Conservation (phyloP, 2,113 vertebrate species). For the Egretta garzetta region DNA sequence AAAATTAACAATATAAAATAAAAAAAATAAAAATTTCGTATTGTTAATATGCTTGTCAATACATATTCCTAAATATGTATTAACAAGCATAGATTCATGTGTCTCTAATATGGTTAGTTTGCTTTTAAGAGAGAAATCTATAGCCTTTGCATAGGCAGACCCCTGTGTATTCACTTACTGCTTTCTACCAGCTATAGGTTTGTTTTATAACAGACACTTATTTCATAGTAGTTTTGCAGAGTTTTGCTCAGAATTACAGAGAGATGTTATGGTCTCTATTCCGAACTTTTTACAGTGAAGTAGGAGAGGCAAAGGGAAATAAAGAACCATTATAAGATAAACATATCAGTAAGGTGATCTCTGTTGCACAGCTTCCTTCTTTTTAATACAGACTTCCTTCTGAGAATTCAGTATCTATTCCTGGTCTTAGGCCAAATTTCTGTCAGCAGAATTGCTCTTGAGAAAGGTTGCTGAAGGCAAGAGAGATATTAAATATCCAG, state of each 20-base stretch:
- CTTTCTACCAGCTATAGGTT: neutral
- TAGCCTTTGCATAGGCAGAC: neutral
- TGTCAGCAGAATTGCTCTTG: neutral
- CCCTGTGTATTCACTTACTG: neutral
- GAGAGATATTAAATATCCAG: neutral
- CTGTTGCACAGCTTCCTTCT: neutral
- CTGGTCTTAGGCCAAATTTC: neutral
- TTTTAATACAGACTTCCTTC: neutral
- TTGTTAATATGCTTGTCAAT: too few relatives aligned
- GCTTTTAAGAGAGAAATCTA: neutral
- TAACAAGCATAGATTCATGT: neutral
- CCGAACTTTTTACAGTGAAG: neutral
- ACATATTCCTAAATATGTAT: too few relatives aligned
- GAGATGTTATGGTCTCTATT: neutral
- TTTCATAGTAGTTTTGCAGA: neutral
- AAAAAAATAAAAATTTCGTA: too few relatives aligned
- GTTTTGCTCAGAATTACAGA: neutral
- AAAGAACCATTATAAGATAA: neutral
- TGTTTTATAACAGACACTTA: neutral
- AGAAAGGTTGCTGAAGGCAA: slow-evolving; percentile 14
- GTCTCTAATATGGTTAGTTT: neutral
- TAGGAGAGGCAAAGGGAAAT: neutral
- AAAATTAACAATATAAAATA: too few relatives aligned
- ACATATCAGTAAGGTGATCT: neutral
- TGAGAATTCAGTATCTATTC: neutral